These are phyloP conservation scores for Heliconius ethilla DNA, from an alignment of 2,888 invertebrate species.

Conservation along the genomic window DNA sequence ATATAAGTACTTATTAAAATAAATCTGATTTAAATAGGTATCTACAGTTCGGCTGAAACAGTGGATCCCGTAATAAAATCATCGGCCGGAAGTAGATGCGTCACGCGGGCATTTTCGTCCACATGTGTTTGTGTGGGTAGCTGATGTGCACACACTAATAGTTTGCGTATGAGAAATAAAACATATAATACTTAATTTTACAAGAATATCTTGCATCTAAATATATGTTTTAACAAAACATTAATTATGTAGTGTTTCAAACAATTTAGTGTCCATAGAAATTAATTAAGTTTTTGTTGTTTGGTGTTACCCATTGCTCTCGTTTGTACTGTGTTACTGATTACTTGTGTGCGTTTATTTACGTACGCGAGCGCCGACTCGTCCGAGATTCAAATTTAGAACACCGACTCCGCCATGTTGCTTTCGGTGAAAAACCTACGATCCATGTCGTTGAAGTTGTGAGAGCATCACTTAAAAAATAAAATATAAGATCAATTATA, in stretches of 20 bases:
- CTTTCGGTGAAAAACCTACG: conserved; percentile 79
- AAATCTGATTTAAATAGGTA: conserved; percentile 44
- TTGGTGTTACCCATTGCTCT: conserved; percentile 62
- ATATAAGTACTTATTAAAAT: conserved; percentile 23
- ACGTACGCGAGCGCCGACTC: conserved; percentile 82
- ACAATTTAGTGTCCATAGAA: conserved; percentile 47
- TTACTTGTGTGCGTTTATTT: conserved; percentile 81
- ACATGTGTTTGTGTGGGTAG: conserved; percentile 70
- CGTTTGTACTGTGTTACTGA: conserved; percentile 79
- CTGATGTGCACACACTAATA: conserved; percentile 31
- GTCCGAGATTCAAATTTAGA: conserved; percentile 83
- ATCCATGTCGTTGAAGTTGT: conserved; percentile 68
- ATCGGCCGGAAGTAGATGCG: conserved; percentile 80
- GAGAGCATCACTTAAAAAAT: conserved; percentile 62
- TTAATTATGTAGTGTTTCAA: neutral
- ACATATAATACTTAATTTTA: conserved; percentile 10
- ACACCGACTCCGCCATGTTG: conserved; percentile 82
- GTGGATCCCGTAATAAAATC: conserved; percentile 78
- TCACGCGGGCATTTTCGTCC: conserved; percentile 77
- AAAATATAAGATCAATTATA: conserved; percentile 28
- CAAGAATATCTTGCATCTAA: neutral
- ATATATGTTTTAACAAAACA: neutral
- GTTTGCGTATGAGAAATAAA: conserved; percentile 29
- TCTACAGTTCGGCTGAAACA: conserved; percentile 52
- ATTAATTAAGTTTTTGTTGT: conserved; percentile 51